Base-by-base conservation (phyloP, 1,140 invertebrate species). In the Drosophila navojoa region DNA sequence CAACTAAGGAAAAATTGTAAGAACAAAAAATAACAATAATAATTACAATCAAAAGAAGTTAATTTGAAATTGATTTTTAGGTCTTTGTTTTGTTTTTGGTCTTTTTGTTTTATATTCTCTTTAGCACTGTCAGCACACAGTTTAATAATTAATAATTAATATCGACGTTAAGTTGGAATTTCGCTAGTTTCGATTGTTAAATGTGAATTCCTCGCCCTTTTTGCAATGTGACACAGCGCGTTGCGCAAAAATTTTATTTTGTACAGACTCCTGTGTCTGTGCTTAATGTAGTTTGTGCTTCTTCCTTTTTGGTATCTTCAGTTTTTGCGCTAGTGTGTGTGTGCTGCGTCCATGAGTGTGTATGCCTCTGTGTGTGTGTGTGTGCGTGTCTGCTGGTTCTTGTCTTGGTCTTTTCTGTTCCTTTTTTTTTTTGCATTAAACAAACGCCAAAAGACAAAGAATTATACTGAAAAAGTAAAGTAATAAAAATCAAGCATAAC, bases 381-480 rank as follows among this genome's bases (percentile, higher is more conserved):
- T 47, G 53, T 70, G 67, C 55, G 15, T 42, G 59, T 67, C 57
- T 61, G 45, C 52, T 71, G 53, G 59, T 70, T 74, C 71, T 70
- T 74, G 58, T 47, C 70, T 72, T 72, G 63, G 49, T 59, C 52
- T 71, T 64, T 57, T 62, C 50, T 64, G 53, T 74, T 63, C 47
- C 35, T 71, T 49, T 52, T 50, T 68, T 66, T 76, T 79, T 81
- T 81, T 76, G 57, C 73, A 79, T 81, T 81, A 77, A 77, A 76
- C 76, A 77, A 81, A 81, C 73, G 70, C 66, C 74, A 79, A 81
- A 81, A 79, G 79, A 81, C 79, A 81, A 81, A 79, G 79, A 81
- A 81, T 79, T 73, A 79, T 81, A 79, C 74, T 79, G 79, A 81
- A 81, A 81, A 79, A 72, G 79, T 76, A 79, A 81, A 79, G 74